These are phyloP conservation scores for Dicyrtoma fusca DNA, from an alignment of 2,888 invertebrate genomes.

Conservation along the genomic window DNA sequence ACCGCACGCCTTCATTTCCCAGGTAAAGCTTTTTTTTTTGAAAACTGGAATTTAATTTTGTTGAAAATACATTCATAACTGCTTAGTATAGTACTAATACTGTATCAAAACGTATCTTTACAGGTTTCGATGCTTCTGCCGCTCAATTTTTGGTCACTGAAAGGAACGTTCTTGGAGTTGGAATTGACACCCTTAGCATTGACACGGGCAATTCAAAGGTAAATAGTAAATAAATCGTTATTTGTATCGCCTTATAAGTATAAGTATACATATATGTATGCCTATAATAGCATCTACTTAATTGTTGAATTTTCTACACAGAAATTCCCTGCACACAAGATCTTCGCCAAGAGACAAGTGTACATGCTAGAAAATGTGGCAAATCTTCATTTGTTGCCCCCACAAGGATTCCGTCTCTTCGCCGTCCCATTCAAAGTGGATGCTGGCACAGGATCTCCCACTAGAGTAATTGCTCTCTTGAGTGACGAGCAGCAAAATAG, in stretches of 20 bases:
- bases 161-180: constrained; percentile 49
- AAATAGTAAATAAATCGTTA: not conserved
- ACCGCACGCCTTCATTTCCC: constrained; percentile 23
- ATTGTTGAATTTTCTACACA: not conserved
- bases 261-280: no score
- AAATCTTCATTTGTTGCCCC: constrained; percentile 41
- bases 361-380: constrained; percentile 45
- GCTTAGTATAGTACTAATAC: not conserved
- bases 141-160: constrained; percentile 46
- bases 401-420: constrained; percentile 35
- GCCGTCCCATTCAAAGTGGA: constrained; percentile 45
- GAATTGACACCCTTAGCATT: constrained; percentile 50
- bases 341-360: constrained; percentile 22
- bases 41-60: no score
- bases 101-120: not conserved
- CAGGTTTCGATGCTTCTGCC: constrained; percentile 41
- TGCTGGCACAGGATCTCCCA: constrained; percentile 41
- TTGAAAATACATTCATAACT: no score
- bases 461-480: constrained; percentile 31
- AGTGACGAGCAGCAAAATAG: not conserved
- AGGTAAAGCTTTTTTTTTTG: no score
- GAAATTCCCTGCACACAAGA: constrained; percentile 37
- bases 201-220: constrained; percentile 47
- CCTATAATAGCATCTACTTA: not conserved
- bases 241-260: no score